Conservation (phyloP, 2,888 invertebrate genomes). For the Ochlodes sylvanus region DNA sequence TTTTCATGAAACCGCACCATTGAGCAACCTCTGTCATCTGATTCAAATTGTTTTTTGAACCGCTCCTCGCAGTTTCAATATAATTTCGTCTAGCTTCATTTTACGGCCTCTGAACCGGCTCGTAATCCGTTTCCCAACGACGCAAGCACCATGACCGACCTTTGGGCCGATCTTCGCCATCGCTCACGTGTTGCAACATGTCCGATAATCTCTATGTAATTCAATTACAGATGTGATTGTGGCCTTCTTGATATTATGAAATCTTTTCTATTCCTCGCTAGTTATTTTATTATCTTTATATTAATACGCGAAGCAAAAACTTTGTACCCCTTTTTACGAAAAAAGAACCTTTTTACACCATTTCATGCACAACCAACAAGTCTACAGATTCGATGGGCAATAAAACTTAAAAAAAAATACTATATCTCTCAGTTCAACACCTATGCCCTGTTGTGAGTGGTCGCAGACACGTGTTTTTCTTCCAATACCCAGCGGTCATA, state of each 20-base stretch:
- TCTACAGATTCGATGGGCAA: too few relatives aligned
- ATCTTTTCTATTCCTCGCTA: background rate
- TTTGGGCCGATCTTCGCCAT: conserved; percentile 37
- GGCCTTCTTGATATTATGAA: background rate
- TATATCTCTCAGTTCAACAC: too few relatives aligned
- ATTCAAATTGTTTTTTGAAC: conserved; percentile 38
- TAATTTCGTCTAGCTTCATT: conserved; percentile 51
- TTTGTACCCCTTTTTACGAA: too few relatives aligned
- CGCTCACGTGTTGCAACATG: conserved; percentile 31
- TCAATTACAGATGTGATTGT: conserved; percentile 15
- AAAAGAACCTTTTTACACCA: too few relatives aligned
- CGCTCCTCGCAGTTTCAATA: conserved; percentile 34
- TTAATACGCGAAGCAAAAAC: too few relatives aligned
- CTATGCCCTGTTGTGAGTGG: too few relatives aligned
- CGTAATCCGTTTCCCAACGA: conserved; percentile 46
- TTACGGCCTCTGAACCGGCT: conserved; percentile 51
- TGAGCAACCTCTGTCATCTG: conserved; percentile 17
- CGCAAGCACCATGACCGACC: conserved; percentile 56
- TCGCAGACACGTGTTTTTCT: background rate
- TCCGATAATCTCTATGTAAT: conserved; percentile 20
- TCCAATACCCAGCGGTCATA: conserved; percentile 44
- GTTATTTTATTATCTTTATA: too few relatives aligned
- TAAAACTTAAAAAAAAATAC: too few relatives aligned
- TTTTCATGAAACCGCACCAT: background rate
- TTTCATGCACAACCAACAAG: too few relatives aligned